Conservation (phyloP, 2,113 vertebrate genomes). For the Piaya cayana region DNA sequence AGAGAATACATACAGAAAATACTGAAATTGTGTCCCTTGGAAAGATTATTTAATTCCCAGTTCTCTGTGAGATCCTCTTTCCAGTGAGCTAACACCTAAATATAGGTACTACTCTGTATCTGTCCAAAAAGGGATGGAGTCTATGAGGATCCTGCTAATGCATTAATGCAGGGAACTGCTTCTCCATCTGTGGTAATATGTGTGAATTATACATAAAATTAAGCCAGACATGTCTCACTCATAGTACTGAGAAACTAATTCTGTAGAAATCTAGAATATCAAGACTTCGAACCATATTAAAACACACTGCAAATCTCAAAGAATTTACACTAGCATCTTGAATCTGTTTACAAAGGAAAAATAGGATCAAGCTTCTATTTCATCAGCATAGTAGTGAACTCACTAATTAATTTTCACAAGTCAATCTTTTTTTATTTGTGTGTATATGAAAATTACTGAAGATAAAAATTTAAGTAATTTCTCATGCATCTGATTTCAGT, state of each 20-base stretch:
- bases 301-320: background rate
- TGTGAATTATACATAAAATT: background rate
- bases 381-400: background rate
- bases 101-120: background rate
- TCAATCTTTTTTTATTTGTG: background rate
- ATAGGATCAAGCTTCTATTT: background rate
- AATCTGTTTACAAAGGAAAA: conserved; percentile 16
- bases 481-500: background rate
- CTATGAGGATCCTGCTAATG: background rate
- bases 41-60: background rate
- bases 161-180: background rate
- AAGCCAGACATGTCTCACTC: background rate
- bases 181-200: background rate
- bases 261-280: background rate
- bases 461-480: background rate
- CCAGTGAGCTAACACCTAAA: background rate
- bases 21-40: background rate
- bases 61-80: background rate
- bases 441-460: background rate
- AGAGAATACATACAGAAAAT: background rate
- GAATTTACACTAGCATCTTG: background rate
- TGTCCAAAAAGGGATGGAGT: background rate
- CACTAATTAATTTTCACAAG: background rate
- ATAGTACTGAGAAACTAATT: background rate
- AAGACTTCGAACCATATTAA: background rate